Conservation (phyloP, 2,797 vertebrate genomes). For the Epinephelus coioides region DNA sequence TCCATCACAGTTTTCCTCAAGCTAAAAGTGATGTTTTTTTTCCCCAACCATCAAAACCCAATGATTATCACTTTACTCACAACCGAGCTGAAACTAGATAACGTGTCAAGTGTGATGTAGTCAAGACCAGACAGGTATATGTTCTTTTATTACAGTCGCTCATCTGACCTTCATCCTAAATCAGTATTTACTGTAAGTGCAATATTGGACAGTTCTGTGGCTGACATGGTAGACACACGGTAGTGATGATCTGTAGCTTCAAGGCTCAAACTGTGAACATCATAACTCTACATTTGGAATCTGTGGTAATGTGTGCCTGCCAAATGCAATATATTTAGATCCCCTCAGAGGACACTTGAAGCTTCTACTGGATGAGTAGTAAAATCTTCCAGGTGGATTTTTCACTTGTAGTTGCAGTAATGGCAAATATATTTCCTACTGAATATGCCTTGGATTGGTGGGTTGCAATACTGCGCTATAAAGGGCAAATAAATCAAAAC, state of each 20-base stretch:
- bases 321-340: constrained; percentile 28
- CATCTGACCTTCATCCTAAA: constrained; percentile 15
- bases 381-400: constrained; percentile 7
- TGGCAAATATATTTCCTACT: constrained; percentile 26
- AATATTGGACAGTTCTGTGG: neutral
- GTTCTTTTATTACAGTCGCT: neutral
- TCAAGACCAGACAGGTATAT: neutral
- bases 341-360: constrained; percentile 7
- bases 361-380: constrained; percentile 5
- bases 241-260: constrained; percentile 13
- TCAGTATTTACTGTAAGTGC: constrained; percentile 1
- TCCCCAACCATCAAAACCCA: too few species aligned
- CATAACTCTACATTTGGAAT: neutral
- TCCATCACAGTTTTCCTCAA: too few species aligned
- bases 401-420: constrained; percentile 23
- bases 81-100: neutral
- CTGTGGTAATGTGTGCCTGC: constrained; percentile 17
- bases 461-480: constrained; percentile 18
- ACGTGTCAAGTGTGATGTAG: neutral
- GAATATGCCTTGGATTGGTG: neutral
- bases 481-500: constrained; percentile 59
- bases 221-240: neutral
- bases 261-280: neutral
- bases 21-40: too few species aligned
- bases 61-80: too few species aligned